A percentile compares a stretch with the other conserved stretches of the same genome.
Evolutionary conservation across 2,797 vertebrate species (phyloP).

Genomic region (Odontamblyopus lacepedii): DNA sequence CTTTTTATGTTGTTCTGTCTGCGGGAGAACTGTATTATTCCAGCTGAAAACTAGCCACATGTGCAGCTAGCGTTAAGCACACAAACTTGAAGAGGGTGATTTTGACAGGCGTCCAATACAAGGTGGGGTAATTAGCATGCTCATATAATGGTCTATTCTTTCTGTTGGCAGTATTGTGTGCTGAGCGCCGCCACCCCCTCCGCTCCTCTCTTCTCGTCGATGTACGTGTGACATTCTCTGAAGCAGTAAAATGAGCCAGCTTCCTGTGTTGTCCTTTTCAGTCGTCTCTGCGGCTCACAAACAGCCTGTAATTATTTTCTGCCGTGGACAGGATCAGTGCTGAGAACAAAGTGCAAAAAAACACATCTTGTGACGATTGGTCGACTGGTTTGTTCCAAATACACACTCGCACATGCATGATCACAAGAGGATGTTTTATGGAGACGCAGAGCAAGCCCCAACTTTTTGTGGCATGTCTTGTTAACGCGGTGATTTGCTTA

Average conservation of each 20-base stretch:
- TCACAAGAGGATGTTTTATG: conserved; percentile 47
- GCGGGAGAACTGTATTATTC: conserved; percentile 29
- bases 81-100: conserved; percentile 50
- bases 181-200: conserved; percentile 28
- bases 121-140: conserved; percentile 79
- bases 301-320: conserved; percentile 81
- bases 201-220: conserved; percentile 46
- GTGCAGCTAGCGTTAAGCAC: conserved; percentile 35
- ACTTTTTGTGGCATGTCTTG: conserved; percentile 66
- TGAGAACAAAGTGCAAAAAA: conserved; percentile 81
- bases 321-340: conserved; percentile 72
- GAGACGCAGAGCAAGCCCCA: conserved; percentile 29
- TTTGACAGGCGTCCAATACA: conserved; percentile 74
- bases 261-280: conserved; percentile 72
- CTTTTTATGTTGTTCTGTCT: conserved; percentile 31
- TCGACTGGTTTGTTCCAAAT: conserved; percentile 67
- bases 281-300: conserved; percentile 59
- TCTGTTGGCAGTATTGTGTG: conserved; percentile 47
- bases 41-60: conserved; percentile 29
- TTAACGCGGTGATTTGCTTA: conserved; percentile 75
- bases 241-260: conserved; percentile 71
- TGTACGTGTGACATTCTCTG: conserved; percentile 72
- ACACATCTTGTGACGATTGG: conserved; percentile 64
- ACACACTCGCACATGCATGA: conserved; percentile 39
- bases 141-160: conserved; percentile 62